A percentile compares a stretch with the other conserved stretches of the same genome.
These are phyloP conservation scores for Osmoderma eremita DNA, from an alignment of 2,888 invertebrate genomes.

Conservation along the genomic window DNA sequence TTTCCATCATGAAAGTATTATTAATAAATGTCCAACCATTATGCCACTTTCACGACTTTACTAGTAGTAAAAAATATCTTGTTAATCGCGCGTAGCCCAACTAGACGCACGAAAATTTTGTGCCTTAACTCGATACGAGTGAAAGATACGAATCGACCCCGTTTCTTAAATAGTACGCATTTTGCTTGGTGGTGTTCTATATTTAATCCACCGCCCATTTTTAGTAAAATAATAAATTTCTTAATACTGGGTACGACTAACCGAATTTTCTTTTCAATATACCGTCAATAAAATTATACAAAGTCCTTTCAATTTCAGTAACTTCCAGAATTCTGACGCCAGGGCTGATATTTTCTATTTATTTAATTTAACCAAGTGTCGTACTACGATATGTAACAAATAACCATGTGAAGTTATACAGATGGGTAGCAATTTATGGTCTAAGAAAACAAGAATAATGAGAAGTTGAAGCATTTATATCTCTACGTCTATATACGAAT, in stretches of 20 bases:
- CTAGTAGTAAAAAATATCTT: conserved; percentile 22
- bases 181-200: conserved; percentile 29
- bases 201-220: conserved; percentile 18
- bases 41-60: too few species aligned
- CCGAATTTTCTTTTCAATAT: conserved; percentile 9
- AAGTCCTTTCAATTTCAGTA: neutral
- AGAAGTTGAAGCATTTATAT: too few species aligned
- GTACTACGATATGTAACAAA: too few species aligned
- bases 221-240: conserved; percentile 29
- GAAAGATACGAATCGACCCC: conserved; percentile 22
- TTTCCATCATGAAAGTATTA: too few species aligned
- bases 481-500: too few species aligned
- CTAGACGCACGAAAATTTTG: conserved; percentile 27
- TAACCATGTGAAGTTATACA: too few species aligned
- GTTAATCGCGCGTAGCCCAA: conserved; percentile 25
- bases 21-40: too few species aligned
- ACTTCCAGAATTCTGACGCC: conserved; percentile 13
- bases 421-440: too few species aligned
- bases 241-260: conserved; percentile 5
- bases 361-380: neutral
- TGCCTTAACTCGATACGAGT: conserved; percentile 7
- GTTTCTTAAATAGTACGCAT: conserved; percentile 27
- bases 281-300: conserved; percentile 27
- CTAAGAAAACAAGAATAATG: too few species aligned
- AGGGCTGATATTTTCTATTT: conserved; percentile 16